These are phyloP conservation scores for Hippotragus niger DNA, from an alignment of 2,113 vertebrate genomes.

Conservation along the genomic window DNA sequence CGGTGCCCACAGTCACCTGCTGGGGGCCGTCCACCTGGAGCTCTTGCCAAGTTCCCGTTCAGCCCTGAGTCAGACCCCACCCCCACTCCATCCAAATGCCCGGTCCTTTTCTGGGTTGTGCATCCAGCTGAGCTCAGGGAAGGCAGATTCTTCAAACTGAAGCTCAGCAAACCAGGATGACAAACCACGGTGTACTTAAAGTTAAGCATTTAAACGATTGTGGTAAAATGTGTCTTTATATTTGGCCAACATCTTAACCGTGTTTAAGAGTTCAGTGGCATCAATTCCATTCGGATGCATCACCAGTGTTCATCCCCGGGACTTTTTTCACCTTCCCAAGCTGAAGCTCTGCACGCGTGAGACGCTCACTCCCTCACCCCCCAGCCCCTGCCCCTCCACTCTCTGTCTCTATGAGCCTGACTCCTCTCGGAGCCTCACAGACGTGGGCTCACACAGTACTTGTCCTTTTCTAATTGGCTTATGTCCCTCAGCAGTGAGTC, in stretches of 20 bases:
- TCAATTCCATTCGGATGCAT: fast-evolving
- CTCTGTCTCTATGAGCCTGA: not conserved
- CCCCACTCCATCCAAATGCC: not conserved
- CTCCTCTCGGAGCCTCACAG: not conserved
- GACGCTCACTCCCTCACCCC: not conserved
- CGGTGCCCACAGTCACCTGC: not conserved
- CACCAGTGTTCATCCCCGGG: too few relatives aligned
- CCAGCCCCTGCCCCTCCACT: not conserved
- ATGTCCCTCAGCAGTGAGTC: not conserved
- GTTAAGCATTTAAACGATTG: not conserved
- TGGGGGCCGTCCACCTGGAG: too few relatives aligned
- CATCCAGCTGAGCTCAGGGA: too few relatives aligned
- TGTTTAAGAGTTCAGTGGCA: too few relatives aligned
- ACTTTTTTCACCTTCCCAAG: not conserved
- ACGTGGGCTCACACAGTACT: fast-evolving
- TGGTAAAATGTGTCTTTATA: not conserved
- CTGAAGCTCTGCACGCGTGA: not conserved
- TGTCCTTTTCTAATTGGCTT: not conserved
- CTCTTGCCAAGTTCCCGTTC: not conserved
- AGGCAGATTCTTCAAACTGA: not conserved
- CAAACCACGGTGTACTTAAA: not conserved
- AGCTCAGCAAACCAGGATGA: not conserved
- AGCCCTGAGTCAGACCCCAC: too few relatives aligned
- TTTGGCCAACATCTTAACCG: not conserved
- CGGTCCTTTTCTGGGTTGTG: not conserved